Evolutionary conservation across 2,888 invertebrate species (phyloP), one percentile per base, ranked within the genome.

Genomic region (Dioctria rufipes): DNA sequence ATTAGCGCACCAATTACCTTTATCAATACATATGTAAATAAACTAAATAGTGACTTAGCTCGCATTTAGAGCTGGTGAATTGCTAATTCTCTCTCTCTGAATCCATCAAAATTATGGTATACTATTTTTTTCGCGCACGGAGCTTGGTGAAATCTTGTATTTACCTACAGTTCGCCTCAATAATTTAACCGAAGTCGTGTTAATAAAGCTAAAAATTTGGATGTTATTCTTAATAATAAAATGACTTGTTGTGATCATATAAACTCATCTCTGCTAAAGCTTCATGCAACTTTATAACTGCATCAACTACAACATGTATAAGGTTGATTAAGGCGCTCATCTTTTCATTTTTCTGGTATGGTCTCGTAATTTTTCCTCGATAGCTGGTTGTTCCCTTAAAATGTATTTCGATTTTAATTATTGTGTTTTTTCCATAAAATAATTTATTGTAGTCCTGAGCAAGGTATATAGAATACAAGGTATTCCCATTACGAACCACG

Each of bases 31-130:
- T 8, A 11, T 5, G 42, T 40, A 11, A 9, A 9, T 40, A 37
- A 65, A 4, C n/a, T 65, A 8, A 65, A 65, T 40, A 39, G 65
- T 65, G 65, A 65, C 58, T 8, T 58, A 58, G 9, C 11, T 39
- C 40, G 39, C 3, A 65, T 65, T 40, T 5, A 39, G 0, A 39
- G n/a, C 3, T 65, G 65, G 5, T 65, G 2, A 2, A 42, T 42
- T 40, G 65, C 4, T 11, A 65, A 65, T 40, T 8, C 2, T 6
- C n/a, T 65, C 4, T 9, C 3, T 5, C 65, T 65, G 9, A 65
- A 65, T 40, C 4, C 65, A 9, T 65, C 65, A 40, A 5, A 65
- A n/a, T 65, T 0, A 4, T 65, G 5, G 2, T 65, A 39, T 42
- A 9, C 39, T 65, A 9, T 39, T 39, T 4, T n/a, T 65, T 4